Percentiles rank a stretch among this genome's conserved stretches.
phyloP scores from a whole-genome alignment of 2,113 vertebrate species.

The Pollimyrus isidori region DNA sequence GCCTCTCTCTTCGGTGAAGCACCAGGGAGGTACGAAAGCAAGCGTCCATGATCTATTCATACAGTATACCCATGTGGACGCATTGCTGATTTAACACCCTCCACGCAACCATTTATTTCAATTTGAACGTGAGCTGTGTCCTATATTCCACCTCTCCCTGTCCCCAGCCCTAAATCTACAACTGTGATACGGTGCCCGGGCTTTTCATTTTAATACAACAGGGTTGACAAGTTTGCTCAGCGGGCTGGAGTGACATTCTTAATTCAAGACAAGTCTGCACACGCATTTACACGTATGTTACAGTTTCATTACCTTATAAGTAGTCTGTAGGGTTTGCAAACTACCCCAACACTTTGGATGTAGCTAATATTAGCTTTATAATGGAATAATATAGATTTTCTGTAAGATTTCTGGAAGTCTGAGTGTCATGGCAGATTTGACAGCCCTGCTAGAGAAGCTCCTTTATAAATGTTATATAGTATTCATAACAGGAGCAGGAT shows the following conservation, averaged over 20 bases:
- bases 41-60: not conserved
- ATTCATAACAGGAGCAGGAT: not conserved
- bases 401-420: not conserved
- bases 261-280: not conserved
- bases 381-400: not conserved
- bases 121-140: not conserved
- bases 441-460: not conserved
- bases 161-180: not conserved
- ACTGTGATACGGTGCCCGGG: not conserved
- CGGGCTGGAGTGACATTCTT: not conserved
- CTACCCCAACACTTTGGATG: not conserved
- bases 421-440: not conserved
- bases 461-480: not conserved
- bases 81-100: not conserved
- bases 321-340: not conserved
- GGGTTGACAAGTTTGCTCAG: not conserved
- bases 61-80: not conserved
- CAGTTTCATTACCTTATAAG: not conserved
- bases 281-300: not conserved
- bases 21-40: not conserved
- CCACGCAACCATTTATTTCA: not conserved
- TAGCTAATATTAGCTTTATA: not conserved
- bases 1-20: not conserved
- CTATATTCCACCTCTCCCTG: not conserved
- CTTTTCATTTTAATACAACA: not conserved